A percentile compares a stretch with the other conserved stretches of the same genome.
These are phyloP conservation scores for Suillia variegata DNA, from an alignment of 2,888 invertebrate genomes.

Conservation along the genomic window DNA sequence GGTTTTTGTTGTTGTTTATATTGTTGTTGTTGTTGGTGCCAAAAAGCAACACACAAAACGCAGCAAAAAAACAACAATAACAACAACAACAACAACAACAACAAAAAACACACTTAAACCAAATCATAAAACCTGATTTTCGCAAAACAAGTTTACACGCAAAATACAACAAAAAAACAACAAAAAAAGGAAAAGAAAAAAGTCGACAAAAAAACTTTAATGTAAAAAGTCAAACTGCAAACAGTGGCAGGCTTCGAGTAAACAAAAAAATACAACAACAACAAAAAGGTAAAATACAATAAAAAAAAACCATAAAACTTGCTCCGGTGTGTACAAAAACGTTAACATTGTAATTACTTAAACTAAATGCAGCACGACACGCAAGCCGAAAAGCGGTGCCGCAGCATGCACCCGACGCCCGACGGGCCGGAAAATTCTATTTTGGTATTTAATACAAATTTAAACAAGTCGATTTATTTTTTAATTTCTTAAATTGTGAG, in stretches of 20 bases:
- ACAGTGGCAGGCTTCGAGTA: too few relatives aligned
- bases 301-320: background rate
- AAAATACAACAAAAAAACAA: background rate
- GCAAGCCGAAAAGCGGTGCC: too few relatives aligned
- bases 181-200: background rate
- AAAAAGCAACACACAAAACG: too few relatives aligned
- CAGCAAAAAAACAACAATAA: too few relatives aligned
- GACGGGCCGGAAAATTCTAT: too few relatives aligned
- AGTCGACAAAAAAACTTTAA: background rate
- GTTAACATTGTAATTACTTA: background rate
- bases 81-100: too few relatives aligned
- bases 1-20: too few relatives aligned
- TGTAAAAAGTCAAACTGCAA: background rate
- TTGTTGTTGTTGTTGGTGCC: too few relatives aligned
- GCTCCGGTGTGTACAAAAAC: background rate
- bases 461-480: too few relatives aligned
- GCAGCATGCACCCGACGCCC: too few relatives aligned
- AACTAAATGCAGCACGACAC: background rate
- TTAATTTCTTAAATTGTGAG: too few relatives aligned
- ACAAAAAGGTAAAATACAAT: background rate
- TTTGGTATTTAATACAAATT: too few relatives aligned
- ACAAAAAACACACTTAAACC: background rate
- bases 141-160: background rate
- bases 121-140: slow-evolving; percentile 1
- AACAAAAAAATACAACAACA: background rate